phyloP scores from a whole-genome alignment of 2,888 invertebrate species.

The Eulithis testata region DNA sequence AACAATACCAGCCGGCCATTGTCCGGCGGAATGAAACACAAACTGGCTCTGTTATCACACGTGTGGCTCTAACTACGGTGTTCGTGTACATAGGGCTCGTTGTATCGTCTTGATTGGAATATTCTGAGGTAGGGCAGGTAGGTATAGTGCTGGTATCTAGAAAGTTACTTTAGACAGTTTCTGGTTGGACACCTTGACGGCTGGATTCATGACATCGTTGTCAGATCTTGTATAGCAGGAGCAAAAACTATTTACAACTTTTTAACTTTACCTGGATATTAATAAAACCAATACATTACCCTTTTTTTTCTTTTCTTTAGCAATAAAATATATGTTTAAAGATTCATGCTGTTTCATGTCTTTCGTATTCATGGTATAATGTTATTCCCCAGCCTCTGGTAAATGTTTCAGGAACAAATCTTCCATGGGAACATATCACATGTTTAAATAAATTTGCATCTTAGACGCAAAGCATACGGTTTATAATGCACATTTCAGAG shows the following conservation, averaged over 20 bases:
- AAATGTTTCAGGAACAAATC: conserved; percentile 9
- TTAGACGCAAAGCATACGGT: background rate
- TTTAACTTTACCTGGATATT: too few species aligned
- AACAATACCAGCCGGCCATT: conserved; percentile 1
- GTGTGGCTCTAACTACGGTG: conserved; percentile 11
- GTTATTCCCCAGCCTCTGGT: conserved; percentile 9
- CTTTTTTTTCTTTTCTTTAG: too few species aligned
- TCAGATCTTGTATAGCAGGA: too few species aligned
- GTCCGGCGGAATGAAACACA: conserved; percentile 19
- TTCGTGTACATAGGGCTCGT: background rate
- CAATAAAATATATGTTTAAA: background rate
- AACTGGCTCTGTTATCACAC: conserved; percentile 15
- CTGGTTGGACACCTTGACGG: too few species aligned
- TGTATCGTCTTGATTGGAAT: conserved; percentile 18
- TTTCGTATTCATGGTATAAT: conserved; percentile 8
- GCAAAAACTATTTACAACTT: too few species aligned
- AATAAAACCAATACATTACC: too few species aligned
- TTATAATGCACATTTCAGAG: conserved; percentile 5
- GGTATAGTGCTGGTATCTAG: conserved; percentile 2
- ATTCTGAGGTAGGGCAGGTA: background rate
- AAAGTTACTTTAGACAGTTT: background rate
- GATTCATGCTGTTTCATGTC: background rate
- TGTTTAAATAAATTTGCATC: conserved; percentile 7
- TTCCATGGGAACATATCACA: background rate
- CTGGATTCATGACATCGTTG: too few species aligned